A percentile compares a stretch with the other conserved stretches of the same genome.
phyloP scores from a whole-genome alignment of 2,797 vertebrate species.

The Anabacerthia variegaticeps region DNA sequence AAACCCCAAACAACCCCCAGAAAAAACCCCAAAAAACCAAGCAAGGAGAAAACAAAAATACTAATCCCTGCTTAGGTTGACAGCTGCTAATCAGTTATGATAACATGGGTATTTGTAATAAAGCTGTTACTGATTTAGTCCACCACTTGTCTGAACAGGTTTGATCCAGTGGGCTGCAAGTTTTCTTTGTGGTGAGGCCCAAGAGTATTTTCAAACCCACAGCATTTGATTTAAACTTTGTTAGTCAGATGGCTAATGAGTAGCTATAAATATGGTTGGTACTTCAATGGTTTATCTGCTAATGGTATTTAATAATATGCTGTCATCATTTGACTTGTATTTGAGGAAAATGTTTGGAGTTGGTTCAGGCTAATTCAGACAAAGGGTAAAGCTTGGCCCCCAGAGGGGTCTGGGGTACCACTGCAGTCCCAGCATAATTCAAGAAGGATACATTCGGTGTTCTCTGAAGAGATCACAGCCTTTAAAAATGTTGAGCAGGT shows the following conservation, averaged over 20 bases:
- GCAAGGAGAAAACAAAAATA: neutral
- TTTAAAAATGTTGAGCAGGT: neutral
- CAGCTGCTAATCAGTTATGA: neutral
- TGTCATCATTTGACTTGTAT: neutral
- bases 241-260: neutral
- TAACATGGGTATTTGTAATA: neutral
- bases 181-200: neutral
- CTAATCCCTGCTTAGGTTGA: neutral
- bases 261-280: neutral
- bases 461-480: neutral
- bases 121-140: neutral
- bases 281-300: neutral
- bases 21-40: neutral
- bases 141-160: neutral
- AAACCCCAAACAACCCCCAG: neutral
- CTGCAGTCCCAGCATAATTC: neutral
- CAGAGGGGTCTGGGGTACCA: neutral
- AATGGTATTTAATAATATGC: neutral
- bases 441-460: neutral
- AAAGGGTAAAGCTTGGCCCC: neutral
- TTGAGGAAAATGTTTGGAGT: neutral
- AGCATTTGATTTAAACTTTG: neutral
- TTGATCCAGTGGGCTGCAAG: neutral
- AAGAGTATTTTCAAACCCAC: neutral
- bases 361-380: neutral